Base-by-base conservation (phyloP, 2,113 vertebrate species). In the Phoxinus phoxinus region DNA sequence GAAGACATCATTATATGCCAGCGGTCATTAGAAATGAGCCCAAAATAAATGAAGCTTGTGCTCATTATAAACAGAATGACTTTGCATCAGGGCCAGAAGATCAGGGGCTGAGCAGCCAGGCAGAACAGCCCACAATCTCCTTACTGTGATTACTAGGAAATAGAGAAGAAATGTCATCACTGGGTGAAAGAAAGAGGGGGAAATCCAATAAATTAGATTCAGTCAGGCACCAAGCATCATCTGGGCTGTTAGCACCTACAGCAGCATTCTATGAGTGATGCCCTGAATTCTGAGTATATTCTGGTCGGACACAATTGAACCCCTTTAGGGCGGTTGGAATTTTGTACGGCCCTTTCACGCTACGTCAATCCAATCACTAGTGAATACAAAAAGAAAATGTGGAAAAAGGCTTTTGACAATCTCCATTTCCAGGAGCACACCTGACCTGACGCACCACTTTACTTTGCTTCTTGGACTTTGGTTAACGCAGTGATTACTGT, bases 161-260 rank as follows among this genome's bases (percentile, higher is more conserved):
- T 65, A 81, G 48, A 80, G 76, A 87, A 56, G 32, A 82, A 86
- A 82, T 87, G 76, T 74, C 84, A 84, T 84, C 37, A 78, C 59
- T 65, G 58, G 56, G 56, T 83, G 78, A 75, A 78, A 58, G 80
- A 79, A 85, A 32, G 46, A 69, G 17, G 6, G 71, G 25, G 63
- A 81, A 83, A 83, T 74, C 27, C 53, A 46, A 59, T 41, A 85
- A 76, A 87, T 84, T 37, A 81, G 69, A 83, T 83, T 86, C 82
- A 63, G 71, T 74, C 53, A 59, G 44, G 69, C 32, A 61, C 25
- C 41, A 84, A 81, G 56, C 27, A 59, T 81, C 46, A 44, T 30
- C 58, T 71, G 65, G 17, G 1, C 21, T 23, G 67, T 83, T 59
- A 65, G 72, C 41, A 86, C 25, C n/a, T 35, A 44, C 72, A 76